phyloP scores from a whole-genome alignment of 2,113 vertebrate species.

The Chloropsis cyanopogon region DNA sequence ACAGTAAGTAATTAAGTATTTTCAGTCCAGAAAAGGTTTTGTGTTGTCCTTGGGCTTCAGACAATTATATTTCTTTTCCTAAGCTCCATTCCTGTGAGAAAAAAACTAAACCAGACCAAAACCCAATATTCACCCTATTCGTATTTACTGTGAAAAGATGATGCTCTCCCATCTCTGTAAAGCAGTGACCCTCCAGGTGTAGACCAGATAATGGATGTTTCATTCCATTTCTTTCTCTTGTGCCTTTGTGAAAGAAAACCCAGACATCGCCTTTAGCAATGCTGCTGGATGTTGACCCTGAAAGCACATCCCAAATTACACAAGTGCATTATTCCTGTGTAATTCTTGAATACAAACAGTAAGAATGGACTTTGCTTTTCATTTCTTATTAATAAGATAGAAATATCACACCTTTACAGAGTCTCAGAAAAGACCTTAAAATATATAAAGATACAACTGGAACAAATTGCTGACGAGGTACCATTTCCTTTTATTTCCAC shows the following conservation, averaged over 20 bases:
- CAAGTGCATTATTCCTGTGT: background rate
- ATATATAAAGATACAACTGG: background rate
- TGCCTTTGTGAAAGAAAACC: background rate
- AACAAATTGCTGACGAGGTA: background rate
- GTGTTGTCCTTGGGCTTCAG: background rate
- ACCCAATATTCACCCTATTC: background rate
- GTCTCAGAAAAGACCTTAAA: background rate
- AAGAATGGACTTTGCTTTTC: background rate
- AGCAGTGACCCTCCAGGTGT: background rate
- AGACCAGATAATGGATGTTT: conserved; percentile 30
- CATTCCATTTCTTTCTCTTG: conserved; percentile 6
- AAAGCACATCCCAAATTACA: background rate
- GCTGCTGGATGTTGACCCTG: background rate
- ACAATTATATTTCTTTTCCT: background rate
- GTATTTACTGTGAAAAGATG: background rate
- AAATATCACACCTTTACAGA: background rate
- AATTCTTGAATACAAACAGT: background rate
- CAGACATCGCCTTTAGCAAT: background rate
- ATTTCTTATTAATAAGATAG: background rate
- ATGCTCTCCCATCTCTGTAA: background rate
- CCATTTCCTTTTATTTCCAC: background rate
- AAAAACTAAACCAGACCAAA: background rate
- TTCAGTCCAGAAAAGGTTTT: background rate
- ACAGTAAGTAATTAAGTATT: background rate
- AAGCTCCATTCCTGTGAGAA: background rate